These are phyloP conservation scores for Eumaeus atala DNA, from an alignment of 1,140 invertebrate species.

Conservation along the genomic window DNA sequence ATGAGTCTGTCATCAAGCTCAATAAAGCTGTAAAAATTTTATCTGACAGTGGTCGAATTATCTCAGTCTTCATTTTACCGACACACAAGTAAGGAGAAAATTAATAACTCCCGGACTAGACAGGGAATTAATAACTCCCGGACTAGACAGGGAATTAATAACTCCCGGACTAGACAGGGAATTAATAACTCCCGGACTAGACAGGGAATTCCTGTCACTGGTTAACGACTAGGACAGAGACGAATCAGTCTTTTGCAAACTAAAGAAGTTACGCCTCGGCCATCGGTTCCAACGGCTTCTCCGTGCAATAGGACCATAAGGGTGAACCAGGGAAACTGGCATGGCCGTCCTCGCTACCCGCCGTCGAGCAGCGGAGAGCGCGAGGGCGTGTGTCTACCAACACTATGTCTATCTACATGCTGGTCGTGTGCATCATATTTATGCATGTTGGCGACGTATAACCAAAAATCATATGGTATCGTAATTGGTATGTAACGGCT, in stretches of 20 bases:
- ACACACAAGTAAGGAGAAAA: too few relatives aligned
- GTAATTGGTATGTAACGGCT: conserved; percentile 26
- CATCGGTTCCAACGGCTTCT: background rate
- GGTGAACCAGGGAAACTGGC: conserved; percentile 28
- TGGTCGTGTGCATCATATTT: conserved; percentile 29
- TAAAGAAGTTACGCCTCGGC: conserved; percentile 16
- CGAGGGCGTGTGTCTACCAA: conserved; percentile 28
- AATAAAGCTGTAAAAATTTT: conserved; percentile 22
- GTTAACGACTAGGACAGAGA: conserved; percentile 22
- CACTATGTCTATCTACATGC: conserved; percentile 31
- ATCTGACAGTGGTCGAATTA: conserved; percentile 23
- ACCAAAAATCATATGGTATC: conserved; percentile 23
- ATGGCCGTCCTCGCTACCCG: conserved; percentile 24
- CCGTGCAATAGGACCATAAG: background rate
- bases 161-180: too few relatives aligned
- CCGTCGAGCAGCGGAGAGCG: too few relatives aligned
- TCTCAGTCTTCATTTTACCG: too few relatives aligned
- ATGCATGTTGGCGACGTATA: conserved; percentile 29
- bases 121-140: too few relatives aligned
- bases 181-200: too few relatives aligned
- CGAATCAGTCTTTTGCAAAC: conserved; percentile 25
- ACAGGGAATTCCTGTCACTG: conserved; percentile 20
- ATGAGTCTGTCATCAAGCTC: conserved; percentile 10
- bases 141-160: too few relatives aligned
- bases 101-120: too few relatives aligned